These are phyloP conservation scores for Formicarius rufipectus DNA, from an alignment of 2,113 vertebrate species.

Conservation along the genomic window DNA sequence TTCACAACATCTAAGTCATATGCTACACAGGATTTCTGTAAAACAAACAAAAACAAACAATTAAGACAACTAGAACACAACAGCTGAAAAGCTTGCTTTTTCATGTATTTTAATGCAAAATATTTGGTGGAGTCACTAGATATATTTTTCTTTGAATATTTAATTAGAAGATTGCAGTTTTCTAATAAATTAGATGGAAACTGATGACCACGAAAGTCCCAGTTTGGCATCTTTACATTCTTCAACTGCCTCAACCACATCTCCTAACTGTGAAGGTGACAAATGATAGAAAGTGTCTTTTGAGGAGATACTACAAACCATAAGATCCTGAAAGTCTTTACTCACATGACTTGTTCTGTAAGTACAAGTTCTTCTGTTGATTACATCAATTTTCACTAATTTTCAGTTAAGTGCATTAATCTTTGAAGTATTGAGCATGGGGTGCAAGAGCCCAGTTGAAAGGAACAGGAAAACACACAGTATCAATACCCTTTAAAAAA, in stretches of 20 bases:
- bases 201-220: background rate
- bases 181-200: background rate
- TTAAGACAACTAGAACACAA: background rate
- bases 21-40: slow-evolving; percentile 50
- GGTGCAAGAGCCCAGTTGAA: background rate
- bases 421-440: background rate
- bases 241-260: background rate
- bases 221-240: background rate
- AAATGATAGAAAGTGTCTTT: background rate
- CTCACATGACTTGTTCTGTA: background rate
- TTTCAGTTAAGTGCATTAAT: background rate
- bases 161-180: background rate
- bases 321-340: background rate
- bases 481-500: background rate
- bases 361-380: background rate
- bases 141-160: background rate
- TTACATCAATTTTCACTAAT: background rate
- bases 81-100: background rate
- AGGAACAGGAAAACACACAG: background rate
- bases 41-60: slow-evolving; percentile 35
- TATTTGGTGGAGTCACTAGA: background rate
- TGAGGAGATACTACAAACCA: background rate
- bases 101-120: background rate
- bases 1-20: slow-evolving; percentile 56
- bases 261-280: background rate